Evolutionary conservation across 2,797 vertebrate genomes (phyloP).

Genomic region (Enteromius paludinosus): DNA sequence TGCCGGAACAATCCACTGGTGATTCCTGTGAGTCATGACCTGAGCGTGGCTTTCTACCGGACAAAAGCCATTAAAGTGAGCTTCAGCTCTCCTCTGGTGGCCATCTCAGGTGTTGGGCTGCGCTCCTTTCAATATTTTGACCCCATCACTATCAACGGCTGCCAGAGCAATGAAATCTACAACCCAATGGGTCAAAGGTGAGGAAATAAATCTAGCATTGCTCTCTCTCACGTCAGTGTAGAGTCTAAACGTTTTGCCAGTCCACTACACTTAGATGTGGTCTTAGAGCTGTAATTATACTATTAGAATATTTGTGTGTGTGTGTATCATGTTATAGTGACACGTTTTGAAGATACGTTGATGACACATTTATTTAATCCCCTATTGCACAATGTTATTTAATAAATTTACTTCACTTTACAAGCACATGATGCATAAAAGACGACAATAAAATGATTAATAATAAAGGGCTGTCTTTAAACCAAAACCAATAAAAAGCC

Average conservation of each 20-base stretch:
- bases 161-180: constrained; percentile 89
- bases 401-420: neutral
- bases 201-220: constrained; percentile 58
- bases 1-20: constrained; percentile 97
- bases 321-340: neutral
- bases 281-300: constrained; percentile 3
- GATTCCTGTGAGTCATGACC: constrained; percentile 96
- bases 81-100: constrained; percentile 90
- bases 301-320: neutral
- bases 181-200: constrained; percentile 86
- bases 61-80: constrained; percentile 92
- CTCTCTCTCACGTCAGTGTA: neutral
- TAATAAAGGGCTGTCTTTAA: neutral
- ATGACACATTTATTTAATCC: neutral
- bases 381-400: constrained; percentile 1
- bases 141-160: constrained; percentile 93
- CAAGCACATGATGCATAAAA: constrained; percentile 8
- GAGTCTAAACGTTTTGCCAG: constrained; percentile 12
- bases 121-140: constrained; percentile 99
- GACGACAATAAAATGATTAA: neutral
- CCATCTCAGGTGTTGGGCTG: constrained; percentile 95
- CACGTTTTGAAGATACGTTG: neutral
- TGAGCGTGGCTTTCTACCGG: constrained; percentile 95
- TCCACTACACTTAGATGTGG: neutral
- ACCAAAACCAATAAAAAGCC: neutral